phyloP scores from a whole-genome alignment of 1,140 invertebrate genomes.

The Pollicipes pollicipes region DNA sequence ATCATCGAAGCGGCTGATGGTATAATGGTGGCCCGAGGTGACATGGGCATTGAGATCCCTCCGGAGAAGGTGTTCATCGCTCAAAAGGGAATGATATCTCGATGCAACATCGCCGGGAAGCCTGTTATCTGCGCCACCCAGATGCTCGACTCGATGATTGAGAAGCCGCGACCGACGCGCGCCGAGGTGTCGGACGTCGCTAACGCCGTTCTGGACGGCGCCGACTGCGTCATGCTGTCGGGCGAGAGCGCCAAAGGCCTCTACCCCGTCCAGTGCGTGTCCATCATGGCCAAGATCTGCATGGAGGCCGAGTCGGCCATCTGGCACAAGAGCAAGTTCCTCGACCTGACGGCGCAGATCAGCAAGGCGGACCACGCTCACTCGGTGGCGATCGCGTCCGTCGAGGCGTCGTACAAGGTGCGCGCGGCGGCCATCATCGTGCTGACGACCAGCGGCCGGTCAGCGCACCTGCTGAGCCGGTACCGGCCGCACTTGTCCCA shows the following conservation, averaged over 20 bases:
- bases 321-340: slow-evolving; percentile 43
- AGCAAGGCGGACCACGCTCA: slow-evolving; percentile 63
- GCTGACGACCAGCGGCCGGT: slow-evolving; percentile 85
- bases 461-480: slow-evolving; percentile 78
- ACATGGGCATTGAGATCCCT: slow-evolving; percentile 94
- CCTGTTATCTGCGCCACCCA: slow-evolving; percentile 95
- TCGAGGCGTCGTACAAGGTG: slow-evolving; percentile 84
- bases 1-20: slow-evolving; percentile 89
- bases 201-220: slow-evolving; percentile 91
- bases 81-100: slow-evolving; percentile 90
- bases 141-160: slow-evolving; percentile 97
- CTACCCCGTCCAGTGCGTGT: slow-evolving; percentile 80
- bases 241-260: slow-evolving; percentile 97
- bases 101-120: slow-evolving; percentile 79
- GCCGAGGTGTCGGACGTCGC: slow-evolving; percentile 94
- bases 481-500: slow-evolving; percentile 89
- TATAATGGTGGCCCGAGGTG: slow-evolving; percentile 93
- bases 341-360: background rate
- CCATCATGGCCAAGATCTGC: slow-evolving; percentile 90
- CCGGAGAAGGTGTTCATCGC: slow-evolving; percentile 97
- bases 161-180: slow-evolving; percentile 85
- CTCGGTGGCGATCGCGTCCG: slow-evolving; percentile 85
- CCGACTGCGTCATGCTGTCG: slow-evolving; percentile 95
- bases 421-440: slow-evolving; percentile 80
- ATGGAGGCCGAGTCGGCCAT: slow-evolving; percentile 97